A percentile compares a stretch with the other conserved stretches of the same genome.
These are phyloP conservation scores for Hippopotamus amphibius DNA, from an alignment of 2,113 vertebrate species.

Conservation along the genomic window DNA sequence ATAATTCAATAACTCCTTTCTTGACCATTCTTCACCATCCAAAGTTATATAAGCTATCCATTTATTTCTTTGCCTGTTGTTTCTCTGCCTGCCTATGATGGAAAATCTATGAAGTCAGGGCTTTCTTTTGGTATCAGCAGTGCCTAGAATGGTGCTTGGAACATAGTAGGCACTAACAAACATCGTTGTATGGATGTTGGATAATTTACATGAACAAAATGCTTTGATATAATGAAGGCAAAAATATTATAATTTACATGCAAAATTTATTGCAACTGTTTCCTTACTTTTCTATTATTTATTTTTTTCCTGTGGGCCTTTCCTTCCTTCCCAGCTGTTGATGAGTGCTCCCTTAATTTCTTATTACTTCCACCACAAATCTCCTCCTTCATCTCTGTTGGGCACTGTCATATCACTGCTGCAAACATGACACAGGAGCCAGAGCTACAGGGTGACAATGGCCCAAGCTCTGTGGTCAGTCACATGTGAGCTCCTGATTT, in stretches of 20 bases:
- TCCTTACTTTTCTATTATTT: neutral
- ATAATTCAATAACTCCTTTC: neutral
- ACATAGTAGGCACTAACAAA: neutral
- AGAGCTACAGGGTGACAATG: neutral
- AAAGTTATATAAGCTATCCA: neutral
- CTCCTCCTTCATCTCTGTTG: neutral
- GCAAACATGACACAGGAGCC: neutral
- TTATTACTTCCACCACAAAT: neutral
- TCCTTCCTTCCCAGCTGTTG: neutral
- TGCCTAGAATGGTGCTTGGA: neutral
- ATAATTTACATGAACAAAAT: constrained; percentile 26
- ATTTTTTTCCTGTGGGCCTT: neutral
- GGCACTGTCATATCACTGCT: rapidly evolving
- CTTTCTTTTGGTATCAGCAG: neutral
- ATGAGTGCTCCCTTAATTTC: neutral
- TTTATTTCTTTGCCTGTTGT: neutral
- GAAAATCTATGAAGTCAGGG: neutral
- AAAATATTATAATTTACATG: neutral
- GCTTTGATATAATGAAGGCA: neutral
- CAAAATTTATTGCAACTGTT: neutral
- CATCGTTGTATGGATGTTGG: neutral
- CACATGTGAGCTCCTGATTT: neutral
- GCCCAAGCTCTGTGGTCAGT: neutral
- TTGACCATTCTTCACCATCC: neutral
- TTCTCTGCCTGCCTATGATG: neutral